Percentiles rank a stretch among this genome's conserved stretches.
These are phyloP conservation scores for Diglossa cyanea DNA, from an alignment of 2,797 vertebrate species.

Conservation along the genomic window DNA sequence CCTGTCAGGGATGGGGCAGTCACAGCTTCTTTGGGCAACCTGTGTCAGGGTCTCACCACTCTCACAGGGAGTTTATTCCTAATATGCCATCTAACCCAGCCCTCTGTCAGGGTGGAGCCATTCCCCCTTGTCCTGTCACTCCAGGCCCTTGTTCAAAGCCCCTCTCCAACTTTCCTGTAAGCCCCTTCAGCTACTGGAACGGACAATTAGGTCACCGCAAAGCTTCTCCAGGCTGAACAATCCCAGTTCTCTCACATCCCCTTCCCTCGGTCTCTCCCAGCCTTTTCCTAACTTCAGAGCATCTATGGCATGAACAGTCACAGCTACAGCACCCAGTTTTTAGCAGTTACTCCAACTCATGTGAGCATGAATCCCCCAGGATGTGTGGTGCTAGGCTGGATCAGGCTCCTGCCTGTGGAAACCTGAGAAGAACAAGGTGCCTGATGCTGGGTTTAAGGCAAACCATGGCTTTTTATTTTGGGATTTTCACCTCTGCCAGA, in stretches of 20 bases:
- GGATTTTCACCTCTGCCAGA: not conserved
- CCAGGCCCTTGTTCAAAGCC: not conserved
- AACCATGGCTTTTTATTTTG: not conserved
- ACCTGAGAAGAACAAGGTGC: not conserved
- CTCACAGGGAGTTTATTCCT: not conserved
- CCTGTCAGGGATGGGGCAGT: not conserved
- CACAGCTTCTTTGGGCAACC: not conserved
- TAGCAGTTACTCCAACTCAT: not conserved
- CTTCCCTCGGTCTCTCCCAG: not conserved
- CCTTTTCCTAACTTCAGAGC: not conserved
- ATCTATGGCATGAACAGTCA: not conserved
- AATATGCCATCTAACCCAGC: not conserved
- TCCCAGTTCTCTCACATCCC: not conserved
- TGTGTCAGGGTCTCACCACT: not conserved
- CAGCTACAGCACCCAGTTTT: not conserved
- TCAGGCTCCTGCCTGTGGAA: not conserved
- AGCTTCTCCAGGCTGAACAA: not conserved
- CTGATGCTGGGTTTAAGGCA: not conserved
- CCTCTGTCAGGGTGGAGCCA: not conserved
- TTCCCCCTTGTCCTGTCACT: not conserved
- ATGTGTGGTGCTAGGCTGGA: not conserved
- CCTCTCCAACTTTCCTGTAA: not conserved
- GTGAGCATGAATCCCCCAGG: accelerated
- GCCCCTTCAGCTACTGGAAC: not conserved
- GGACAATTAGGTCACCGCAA: not conserved